A percentile compares a stretch with the other conserved stretches of the same genome.
These are phyloP conservation scores for Aporophyla lueneburgensis DNA, from an alignment of 2,888 invertebrate species.

Conservation along the genomic window DNA sequence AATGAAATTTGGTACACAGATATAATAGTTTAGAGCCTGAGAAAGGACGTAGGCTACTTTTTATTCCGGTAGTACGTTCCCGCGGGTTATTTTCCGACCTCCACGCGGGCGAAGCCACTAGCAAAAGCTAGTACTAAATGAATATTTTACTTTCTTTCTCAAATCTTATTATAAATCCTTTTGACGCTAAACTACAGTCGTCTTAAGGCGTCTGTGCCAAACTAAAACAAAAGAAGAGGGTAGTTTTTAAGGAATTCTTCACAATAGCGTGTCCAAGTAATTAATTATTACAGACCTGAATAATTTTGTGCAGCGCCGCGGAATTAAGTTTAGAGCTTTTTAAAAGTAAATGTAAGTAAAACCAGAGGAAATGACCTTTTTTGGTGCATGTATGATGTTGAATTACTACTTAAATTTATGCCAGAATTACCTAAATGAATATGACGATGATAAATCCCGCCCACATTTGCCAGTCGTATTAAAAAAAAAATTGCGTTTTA, in stretches of 20 bases:
- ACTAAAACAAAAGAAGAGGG: constrained; percentile 38
- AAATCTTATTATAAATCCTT: constrained; percentile 6
- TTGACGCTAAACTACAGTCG: constrained; percentile 11
- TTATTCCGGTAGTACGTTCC: too few species aligned
- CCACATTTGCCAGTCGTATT: not conserved
- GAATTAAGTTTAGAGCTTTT: constrained; percentile 61
- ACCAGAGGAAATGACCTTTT: constrained; percentile 9
- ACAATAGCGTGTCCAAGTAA: constrained; percentile 62
- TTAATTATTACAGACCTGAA: constrained; percentile 65
- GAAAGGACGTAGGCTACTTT: too few species aligned
- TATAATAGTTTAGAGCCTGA: too few species aligned
- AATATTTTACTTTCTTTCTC: not conserved
- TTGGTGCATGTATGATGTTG: not conserved
- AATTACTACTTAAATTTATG: not conserved
- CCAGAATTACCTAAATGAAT: not conserved
- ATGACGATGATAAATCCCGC: too few species aligned
- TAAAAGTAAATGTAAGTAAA: constrained; percentile 44
- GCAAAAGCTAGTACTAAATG: not conserved
- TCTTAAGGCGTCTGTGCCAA: constrained; percentile 16
- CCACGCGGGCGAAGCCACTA: too few species aligned
- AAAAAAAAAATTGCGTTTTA: too few species aligned
- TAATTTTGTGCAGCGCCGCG: constrained; percentile 53
- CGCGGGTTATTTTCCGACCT: too few species aligned
- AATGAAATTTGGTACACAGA: too few species aligned
- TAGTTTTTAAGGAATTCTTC: constrained; percentile 52